These are phyloP conservation scores for Echinometra lucunter DNA, from an alignment of 53 echinoderm and acorn worm species.

Conservation along the genomic window DNA sequence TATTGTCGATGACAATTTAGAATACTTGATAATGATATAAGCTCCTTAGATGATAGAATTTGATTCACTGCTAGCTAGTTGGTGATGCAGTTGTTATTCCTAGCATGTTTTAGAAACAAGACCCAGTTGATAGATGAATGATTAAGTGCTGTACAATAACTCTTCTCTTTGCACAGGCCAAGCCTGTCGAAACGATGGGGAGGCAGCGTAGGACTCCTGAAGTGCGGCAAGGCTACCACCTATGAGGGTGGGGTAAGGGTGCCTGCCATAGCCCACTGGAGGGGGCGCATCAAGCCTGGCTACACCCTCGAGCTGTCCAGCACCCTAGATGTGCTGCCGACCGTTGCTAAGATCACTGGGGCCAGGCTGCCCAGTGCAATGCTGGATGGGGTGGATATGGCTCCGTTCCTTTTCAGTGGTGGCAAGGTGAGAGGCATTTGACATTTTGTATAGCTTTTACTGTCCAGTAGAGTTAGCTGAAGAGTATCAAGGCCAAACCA, in stretches of 20 bases:
- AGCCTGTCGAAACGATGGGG: conserved; percentile 72
- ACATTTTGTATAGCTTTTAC: neutral
- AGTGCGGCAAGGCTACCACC: conserved; percentile 97
- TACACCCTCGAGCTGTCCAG: conserved; percentile 90
- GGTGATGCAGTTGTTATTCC: neutral
- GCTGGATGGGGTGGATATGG: conserved; percentile 95
- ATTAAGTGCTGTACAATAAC: neutral
- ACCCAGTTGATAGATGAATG: neutral
- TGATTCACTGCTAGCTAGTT: neutral
- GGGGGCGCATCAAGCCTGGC: conserved; percentile 85
- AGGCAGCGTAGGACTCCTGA: conserved; percentile 92
- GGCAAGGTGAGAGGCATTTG: conserved; percentile 71
- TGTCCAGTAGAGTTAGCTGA: neutral
- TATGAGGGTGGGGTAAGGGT: conserved; percentile 97
- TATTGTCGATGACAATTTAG: neutral
- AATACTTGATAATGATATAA: neutral
- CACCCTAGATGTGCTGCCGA: conserved; percentile 88
- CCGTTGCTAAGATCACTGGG: conserved; percentile 83
- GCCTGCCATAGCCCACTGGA: conserved; percentile 96
- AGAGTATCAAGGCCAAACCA: neutral
- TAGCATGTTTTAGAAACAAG: neutral
- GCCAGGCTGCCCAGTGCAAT: conserved; percentile 79
- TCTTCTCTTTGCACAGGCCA: conserved; percentile 8
- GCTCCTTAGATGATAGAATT: neutral
- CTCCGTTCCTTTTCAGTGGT: conserved; percentile 80